phyloP scores from a whole-genome alignment of 1,140 invertebrate genomes.

The Euschistus heros region DNA sequence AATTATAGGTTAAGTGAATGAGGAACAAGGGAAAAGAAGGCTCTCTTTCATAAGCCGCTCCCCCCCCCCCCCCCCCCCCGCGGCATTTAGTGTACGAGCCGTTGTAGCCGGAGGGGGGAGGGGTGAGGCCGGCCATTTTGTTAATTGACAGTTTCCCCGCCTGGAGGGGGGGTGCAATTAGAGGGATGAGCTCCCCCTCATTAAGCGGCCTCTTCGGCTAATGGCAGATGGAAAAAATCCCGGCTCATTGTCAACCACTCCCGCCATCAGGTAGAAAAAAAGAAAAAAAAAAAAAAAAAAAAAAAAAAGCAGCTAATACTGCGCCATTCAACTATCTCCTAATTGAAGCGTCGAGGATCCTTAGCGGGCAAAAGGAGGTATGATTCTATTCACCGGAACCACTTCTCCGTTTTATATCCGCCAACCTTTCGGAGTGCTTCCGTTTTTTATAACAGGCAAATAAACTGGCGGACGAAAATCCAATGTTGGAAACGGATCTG shows the following conservation, averaged over 20 bases:
- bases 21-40: too few relatives aligned
- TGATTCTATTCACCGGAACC: too few relatives aligned
- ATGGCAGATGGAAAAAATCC: constrained; percentile 15
- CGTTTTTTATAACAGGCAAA: too few relatives aligned
- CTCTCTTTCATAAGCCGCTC: constrained; percentile 9
- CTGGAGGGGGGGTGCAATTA: background rate
- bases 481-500: too few relatives aligned
- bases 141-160: constrained; percentile 14
- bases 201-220: constrained; percentile 3
- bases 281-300: too few relatives aligned
- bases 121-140: constrained; percentile 10
- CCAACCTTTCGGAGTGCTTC: too few relatives aligned
- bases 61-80: background rate
- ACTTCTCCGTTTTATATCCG: too few relatives aligned
- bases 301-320: background rate
- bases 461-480: too few relatives aligned
- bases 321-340: background rate
- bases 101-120: background rate
- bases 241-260: constrained; percentile 5
- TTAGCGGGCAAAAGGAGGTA: too few relatives aligned
- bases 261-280: background rate
- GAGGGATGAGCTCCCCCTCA: constrained; percentile 14
- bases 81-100: background rate
- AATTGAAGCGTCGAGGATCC: too few relatives aligned
- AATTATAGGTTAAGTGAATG: too few relatives aligned